A percentile compares a stretch with the other conserved stretches of the same genome.
Conservation (phyloP, 2,113 vertebrate genomes). For the Psammodynastes pulverulentus region DNA sequence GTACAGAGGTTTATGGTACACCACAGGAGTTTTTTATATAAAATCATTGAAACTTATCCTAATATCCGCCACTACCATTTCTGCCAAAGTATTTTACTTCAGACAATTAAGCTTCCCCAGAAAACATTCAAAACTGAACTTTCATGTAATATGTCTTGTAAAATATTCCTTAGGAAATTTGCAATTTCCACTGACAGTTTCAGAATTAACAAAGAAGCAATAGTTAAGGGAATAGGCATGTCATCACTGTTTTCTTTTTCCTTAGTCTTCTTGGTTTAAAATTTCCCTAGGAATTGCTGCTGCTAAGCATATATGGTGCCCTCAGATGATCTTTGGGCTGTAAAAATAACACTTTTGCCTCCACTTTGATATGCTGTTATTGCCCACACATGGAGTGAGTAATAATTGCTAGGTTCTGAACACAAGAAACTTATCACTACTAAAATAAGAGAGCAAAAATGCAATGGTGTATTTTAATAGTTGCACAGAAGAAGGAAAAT, state of each 20-base stretch:
- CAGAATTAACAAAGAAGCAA: background rate
- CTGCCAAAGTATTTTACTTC: background rate
- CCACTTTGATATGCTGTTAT: background rate
- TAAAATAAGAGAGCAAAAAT: background rate
- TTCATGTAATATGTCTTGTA: background rate
- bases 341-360: background rate
- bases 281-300: background rate
- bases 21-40: background rate
- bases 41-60: background rate
- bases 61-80: background rate
- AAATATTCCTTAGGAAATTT: background rate
- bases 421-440: background rate
- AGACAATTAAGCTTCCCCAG: background rate
- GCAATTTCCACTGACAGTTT: too few relatives aligned
- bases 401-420: background rate
- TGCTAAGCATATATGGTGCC: background rate
- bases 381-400: background rate
- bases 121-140: background rate
- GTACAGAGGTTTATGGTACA: background rate
- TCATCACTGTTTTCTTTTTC: too few relatives aligned
- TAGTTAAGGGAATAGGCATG: background rate
- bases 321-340: background rate
- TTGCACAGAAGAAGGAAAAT: background rate
- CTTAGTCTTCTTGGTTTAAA: background rate
- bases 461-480: background rate